Conservation (phyloP, 2,888 invertebrate species). For the Sericinus montela region DNA sequence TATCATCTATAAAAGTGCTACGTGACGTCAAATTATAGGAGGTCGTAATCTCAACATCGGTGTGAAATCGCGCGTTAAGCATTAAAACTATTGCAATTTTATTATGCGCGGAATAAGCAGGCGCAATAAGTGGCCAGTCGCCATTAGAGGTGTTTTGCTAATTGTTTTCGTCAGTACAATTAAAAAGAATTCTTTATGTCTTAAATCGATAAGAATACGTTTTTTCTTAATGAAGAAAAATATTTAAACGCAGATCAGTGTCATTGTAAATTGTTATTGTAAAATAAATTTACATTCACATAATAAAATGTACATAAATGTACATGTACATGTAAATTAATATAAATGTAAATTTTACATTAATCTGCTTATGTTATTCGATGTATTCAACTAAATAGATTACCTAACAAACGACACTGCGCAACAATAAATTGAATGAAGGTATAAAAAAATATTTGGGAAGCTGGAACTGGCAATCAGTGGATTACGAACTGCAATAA, state of each 20-base stretch:
- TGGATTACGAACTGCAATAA: not conserved
- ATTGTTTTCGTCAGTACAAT: not conserved
- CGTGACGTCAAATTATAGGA: slow-evolving; percentile 2
- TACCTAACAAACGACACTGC: slow-evolving; percentile 5
- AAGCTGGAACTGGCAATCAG: not conserved
- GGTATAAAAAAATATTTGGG: not conserved
- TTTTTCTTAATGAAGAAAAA: too few species aligned
- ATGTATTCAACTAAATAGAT: not conserved
- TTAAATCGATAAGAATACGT: not conserved
- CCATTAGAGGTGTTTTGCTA: slow-evolving; percentile 5
- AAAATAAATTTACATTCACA: too few species aligned
- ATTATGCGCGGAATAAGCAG: slow-evolving; percentile 7
- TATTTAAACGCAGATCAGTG: too few species aligned
- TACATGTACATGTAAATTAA: too few species aligned
- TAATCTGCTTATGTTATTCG: not conserved
- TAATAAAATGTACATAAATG: too few species aligned
- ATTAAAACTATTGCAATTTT: slow-evolving; percentile 10
- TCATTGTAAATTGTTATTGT: too few species aligned
- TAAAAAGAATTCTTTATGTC: not conserved
- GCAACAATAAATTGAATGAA: not conserved
- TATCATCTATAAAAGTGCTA: slow-evolving; percentile 3
- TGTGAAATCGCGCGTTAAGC: not conserved
- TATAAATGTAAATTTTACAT: too few species aligned
- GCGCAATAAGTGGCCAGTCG: slow-evolving; percentile 1
- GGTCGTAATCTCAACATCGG: not conserved